phyloP scores from a whole-genome alignment of 2,888 invertebrate species.

The Teinopalpus imperialis region DNA sequence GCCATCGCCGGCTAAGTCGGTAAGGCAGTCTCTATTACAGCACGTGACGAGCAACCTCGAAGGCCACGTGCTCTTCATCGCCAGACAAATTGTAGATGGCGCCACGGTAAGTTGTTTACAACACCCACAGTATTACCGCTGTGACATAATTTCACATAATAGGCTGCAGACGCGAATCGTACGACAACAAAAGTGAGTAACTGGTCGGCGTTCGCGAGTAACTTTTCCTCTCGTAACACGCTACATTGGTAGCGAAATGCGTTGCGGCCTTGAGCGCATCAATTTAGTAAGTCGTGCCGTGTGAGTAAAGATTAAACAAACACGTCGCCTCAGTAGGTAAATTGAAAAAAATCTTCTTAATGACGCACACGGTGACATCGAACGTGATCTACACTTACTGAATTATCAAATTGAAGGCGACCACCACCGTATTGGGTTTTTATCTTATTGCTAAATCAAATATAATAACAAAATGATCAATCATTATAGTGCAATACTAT shows the following conservation, averaged over 20 bases:
- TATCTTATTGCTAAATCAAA: too few relatives aligned
- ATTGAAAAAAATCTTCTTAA: slow-evolving; percentile 8
- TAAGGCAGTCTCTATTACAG: slow-evolving; percentile 43
- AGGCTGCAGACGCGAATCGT: slow-evolving; percentile 25
- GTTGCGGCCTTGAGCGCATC: slow-evolving; percentile 18
- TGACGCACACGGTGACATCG: slow-evolving; percentile 1
- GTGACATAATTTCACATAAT: slow-evolving; percentile 67
- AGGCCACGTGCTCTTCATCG: slow-evolving; percentile 34
- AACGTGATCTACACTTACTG: slow-evolving; percentile 4
- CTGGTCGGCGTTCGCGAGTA: slow-evolving; percentile 18
- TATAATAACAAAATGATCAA: too few relatives aligned
- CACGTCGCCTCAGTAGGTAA: slow-evolving; percentile 8
- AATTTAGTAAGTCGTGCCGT: slow-evolving; percentile 11
- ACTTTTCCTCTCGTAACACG: slow-evolving; percentile 16
- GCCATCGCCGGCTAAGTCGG: slow-evolving; percentile 39
- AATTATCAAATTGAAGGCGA: too few relatives aligned
- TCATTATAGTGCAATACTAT: too few relatives aligned
- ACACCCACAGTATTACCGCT: slow-evolving; percentile 37
- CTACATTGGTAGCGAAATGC: slow-evolving; percentile 2
- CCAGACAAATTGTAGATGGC: slow-evolving; percentile 47
- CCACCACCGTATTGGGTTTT: too few relatives aligned
- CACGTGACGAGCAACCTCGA: slow-evolving; percentile 55
- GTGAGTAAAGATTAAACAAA: background rate
- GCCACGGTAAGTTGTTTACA: slow-evolving; percentile 54
- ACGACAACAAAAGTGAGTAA: slow-evolving; percentile 25